Evolutionary conservation across 2,888 invertebrate species (phyloP).

Genomic region (Athalia circularis): DNA sequence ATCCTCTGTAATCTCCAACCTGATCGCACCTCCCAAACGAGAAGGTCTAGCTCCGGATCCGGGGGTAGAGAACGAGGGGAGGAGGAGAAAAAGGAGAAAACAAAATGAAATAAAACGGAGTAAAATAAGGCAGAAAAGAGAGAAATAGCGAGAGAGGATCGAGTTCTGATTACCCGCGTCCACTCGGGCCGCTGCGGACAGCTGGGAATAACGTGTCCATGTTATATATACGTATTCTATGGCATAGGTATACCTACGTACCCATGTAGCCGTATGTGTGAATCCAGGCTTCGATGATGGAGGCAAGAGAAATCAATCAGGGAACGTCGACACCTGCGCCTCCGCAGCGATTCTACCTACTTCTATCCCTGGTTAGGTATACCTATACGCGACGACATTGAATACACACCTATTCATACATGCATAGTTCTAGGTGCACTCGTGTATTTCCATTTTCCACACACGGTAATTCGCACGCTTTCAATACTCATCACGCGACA

Average conservation of each 20-base stretch:
- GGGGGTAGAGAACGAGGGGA: not conserved
- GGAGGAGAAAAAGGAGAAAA: no score
- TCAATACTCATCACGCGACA: slow-evolving; percentile 7
- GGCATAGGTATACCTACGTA: not conserved
- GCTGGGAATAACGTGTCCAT: not conserved
- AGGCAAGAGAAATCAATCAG: slow-evolving; percentile 34
- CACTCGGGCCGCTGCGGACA: not conserved
- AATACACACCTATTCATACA: not conserved
- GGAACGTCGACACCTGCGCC: slow-evolving; percentile 30
- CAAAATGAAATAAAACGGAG: no score
- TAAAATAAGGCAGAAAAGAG: no score
- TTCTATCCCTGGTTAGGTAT: not conserved
- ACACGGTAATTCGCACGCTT: slow-evolving; percentile 3
- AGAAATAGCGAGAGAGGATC: not conserved
- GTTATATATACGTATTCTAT: not conserved
- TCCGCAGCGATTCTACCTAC: not conserved
- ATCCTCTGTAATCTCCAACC: slow-evolving; percentile 28
- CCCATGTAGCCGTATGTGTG: not conserved
- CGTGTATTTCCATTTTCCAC: slow-evolving; percentile 3
- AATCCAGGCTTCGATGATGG: not conserved
- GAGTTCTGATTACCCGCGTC: slow-evolving; percentile 28
- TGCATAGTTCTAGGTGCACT: not conserved
- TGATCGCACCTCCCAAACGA: slow-evolving; percentile 25
- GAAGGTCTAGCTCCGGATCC: not conserved
- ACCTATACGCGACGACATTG: no score